Conservation (phyloP, 2,797 vertebrate genomes). For the Helostoma temminkii region DNA sequence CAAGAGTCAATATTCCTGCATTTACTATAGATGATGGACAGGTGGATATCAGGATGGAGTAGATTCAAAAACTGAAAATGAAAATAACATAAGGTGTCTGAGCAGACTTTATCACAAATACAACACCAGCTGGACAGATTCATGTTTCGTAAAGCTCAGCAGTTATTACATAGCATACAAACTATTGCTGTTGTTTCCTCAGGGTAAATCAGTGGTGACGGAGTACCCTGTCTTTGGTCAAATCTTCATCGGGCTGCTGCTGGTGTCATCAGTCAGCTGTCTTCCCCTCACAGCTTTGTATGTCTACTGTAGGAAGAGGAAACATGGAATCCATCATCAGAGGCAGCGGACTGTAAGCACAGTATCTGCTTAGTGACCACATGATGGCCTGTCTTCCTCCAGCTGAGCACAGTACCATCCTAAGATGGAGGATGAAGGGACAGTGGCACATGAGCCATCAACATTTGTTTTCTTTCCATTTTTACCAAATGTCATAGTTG, state of each 20-base stretch:
- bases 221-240: constrained; percentile 88
- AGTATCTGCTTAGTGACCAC: constrained; percentile 25
- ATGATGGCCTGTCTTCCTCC: not conserved
- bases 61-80: no score
- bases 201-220: constrained; percentile 88
- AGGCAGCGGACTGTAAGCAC: constrained; percentile 34
- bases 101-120: no score
- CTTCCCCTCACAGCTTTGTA: constrained; percentile 88
- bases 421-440: not conserved
- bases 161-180: no score
- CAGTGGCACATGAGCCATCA: not conserved
- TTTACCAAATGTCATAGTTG: not conserved
- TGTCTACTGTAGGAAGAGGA: constrained; percentile 75
- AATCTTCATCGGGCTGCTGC: constrained; percentile 87
- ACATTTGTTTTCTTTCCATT: not conserved
- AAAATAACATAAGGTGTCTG: no score
- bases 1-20: no score
- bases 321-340: not conserved
- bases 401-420: not conserved
- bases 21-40: no score
- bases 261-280: constrained; percentile 86
- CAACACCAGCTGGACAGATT: no score
- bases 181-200: constrained; percentile 13
- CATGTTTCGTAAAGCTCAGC: no score
- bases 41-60: no score